These are phyloP conservation scores for Illadopsis cleaveri DNA, from an alignment of 2,113 vertebrate genomes.

Conservation along the genomic window DNA sequence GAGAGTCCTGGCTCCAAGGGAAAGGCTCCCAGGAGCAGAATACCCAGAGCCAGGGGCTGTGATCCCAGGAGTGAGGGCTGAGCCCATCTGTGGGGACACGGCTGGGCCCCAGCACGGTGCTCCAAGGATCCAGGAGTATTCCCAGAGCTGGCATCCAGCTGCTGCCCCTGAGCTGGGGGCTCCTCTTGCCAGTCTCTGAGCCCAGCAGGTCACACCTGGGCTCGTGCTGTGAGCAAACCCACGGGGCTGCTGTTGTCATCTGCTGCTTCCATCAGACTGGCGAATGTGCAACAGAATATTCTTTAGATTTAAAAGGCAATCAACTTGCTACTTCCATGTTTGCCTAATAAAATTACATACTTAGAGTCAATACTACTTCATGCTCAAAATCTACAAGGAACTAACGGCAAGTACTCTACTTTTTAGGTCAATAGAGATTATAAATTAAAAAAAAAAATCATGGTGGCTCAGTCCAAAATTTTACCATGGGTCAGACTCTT, in stretches of 20 bases:
- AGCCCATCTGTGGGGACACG: accelerated
- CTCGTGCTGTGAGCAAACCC: background rate
- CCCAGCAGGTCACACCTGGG: background rate
- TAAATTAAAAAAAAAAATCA: background rate
- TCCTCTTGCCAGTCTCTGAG: background rate
- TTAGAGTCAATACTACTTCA: slow-evolving; percentile 56
- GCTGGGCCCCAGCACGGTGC: background rate
- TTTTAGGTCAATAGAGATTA: slow-evolving; percentile 31
- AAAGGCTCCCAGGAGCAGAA: background rate
- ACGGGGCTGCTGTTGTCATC: background rate
- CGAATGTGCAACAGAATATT: background rate
- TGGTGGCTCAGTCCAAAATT: slow-evolving; percentile 10
- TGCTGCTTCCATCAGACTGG: slow-evolving; percentile 19
- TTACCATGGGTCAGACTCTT: background rate
- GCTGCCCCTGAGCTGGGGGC: background rate
- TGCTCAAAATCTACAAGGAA: slow-evolving; percentile 59
- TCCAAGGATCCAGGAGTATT: background rate
- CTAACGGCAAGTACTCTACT: slow-evolving; percentile 44
- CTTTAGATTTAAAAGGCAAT: slow-evolving; percentile 34
- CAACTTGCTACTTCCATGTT: slow-evolving; percentile 11
- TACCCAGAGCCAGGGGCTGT: background rate
- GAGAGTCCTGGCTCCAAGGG: background rate
- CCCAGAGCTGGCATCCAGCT: accelerated
- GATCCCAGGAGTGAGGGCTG: accelerated
- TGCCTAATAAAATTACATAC: slow-evolving; percentile 58